Percentiles rank a stretch among this genome's conserved stretches.
phyloP scores from a whole-genome alignment of 2,797 vertebrate genomes.

The Setipinna tenuifilis region DNA sequence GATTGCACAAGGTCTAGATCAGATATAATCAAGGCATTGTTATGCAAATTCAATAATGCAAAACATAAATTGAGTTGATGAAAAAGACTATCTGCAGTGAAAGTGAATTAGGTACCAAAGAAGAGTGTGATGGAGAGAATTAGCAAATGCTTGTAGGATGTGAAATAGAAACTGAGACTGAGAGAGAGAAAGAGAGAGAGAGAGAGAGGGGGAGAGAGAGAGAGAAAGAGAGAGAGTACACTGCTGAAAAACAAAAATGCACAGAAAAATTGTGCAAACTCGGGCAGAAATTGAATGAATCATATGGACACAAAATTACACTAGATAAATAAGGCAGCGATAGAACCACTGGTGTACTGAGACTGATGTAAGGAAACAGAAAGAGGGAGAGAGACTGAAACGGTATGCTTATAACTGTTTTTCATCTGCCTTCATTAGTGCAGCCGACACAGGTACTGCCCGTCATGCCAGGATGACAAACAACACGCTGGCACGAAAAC shows the following conservation, averaged over 20 bases:
- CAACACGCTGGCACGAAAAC: not conserved
- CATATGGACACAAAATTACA: not conserved
- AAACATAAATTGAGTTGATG: conserved; percentile 21
- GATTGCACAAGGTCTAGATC: not conserved
- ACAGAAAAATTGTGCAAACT: not conserved
- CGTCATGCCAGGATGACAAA: not conserved
- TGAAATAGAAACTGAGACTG: not conserved
- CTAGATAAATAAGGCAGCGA: not conserved
- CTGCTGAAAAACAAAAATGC: not conserved
- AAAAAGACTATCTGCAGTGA: not conserved
- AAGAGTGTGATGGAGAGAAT: not conserved
- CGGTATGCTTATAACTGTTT: not conserved
- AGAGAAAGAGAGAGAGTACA: conserved; percentile 16
- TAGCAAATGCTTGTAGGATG: conserved; percentile 1
- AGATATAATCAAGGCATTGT: conserved; percentile 47
- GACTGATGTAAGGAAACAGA: not conserved
- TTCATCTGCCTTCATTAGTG: not conserved
- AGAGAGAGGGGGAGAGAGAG: conserved; percentile 4
- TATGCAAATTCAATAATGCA: conserved; percentile 39
- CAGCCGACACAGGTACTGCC: not conserved
- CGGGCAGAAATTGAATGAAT: not conserved
- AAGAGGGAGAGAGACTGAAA: not conserved
- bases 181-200: conserved; percentile 16
- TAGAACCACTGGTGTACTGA: not conserved
- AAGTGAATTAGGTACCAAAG: not conserved